A percentile compares a stretch with the other conserved stretches of the same genome.
phyloP scores from a whole-genome alignment of 2,113 vertebrate species.

The Myotis brandtii region DNA sequence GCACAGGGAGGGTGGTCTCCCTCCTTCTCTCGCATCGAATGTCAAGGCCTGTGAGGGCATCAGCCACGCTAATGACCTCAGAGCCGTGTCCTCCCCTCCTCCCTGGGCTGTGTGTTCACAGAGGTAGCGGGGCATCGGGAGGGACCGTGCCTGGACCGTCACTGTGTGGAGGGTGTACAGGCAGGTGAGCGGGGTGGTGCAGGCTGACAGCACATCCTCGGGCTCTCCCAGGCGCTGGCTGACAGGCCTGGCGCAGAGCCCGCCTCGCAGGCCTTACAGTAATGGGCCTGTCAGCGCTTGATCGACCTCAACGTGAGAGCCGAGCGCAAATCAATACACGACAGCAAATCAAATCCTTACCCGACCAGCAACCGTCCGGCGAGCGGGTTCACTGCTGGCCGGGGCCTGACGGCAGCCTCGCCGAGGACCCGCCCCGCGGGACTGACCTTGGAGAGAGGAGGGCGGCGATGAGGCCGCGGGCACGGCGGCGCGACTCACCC shows the following conservation, averaged over 20 bases:
- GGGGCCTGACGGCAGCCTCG: conserved; percentile 71
- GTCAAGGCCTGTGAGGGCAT: background rate
- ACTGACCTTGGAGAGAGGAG: conserved; percentile 71
- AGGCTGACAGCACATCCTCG: background rate
- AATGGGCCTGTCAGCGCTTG: conserved; percentile 84
- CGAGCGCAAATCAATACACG: conserved; percentile 84
- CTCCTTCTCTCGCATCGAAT: background rate
- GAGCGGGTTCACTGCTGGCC: conserved; percentile 83
- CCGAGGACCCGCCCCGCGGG: conserved; percentile 74
- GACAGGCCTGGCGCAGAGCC: conserved; percentile 65
- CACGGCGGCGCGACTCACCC: conserved; percentile 86
- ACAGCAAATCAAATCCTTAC: conserved; percentile 84
- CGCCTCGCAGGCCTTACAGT: conserved; percentile 75
- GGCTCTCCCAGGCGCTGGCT: conserved; percentile 59
- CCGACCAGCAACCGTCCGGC: conserved; percentile 75
- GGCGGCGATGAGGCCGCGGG: too few relatives aligned
- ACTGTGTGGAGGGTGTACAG: conserved; percentile 54
- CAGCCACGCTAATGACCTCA: background rate
- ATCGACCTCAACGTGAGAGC: conserved; percentile 83
- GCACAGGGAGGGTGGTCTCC: background rate
- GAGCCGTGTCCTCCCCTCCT: background rate
- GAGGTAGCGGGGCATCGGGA: background rate
- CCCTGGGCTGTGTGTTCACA: background rate
- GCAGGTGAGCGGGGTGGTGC: conserved; percentile 42
- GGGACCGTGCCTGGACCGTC: conserved; percentile 12